Percentiles rank a stretch among this genome's conserved stretches.
Conservation (phyloP, 2,113 vertebrate species). For the Ptychochromis oligacanthus region DNA sequence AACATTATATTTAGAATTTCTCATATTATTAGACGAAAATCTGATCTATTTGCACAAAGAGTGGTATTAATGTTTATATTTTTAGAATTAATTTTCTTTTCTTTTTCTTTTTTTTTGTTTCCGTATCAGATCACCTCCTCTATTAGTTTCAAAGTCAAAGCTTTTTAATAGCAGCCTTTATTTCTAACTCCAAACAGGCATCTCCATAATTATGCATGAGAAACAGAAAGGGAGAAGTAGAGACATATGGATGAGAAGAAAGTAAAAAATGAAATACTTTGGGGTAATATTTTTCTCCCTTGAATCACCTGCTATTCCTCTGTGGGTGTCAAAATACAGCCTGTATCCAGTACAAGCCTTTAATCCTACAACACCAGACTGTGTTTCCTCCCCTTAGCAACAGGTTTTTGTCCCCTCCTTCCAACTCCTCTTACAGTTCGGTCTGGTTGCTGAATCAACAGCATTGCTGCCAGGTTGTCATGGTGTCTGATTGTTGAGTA, state of each 20-base stretch:
- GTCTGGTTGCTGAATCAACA: conserved; percentile 55
- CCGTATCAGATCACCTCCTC: background rate
- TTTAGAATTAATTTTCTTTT: no score
- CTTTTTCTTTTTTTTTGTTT: no score
- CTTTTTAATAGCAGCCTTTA: background rate
- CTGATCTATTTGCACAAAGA: background rate
- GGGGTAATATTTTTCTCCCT: background rate
- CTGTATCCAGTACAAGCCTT: background rate
- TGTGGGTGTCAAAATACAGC: background rate
- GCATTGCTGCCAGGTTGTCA: conserved; percentile 69
- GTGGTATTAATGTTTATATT: no score
- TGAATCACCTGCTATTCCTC: conserved; percentile 6
- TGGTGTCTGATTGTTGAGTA: conserved; percentile 63
- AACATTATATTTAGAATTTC: background rate
- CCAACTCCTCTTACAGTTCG: conserved; percentile 42
- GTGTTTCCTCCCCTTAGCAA: conserved; percentile 15
- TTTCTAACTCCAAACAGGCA: background rate
- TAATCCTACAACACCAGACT: conserved; percentile 8
- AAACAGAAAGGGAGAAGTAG: background rate
- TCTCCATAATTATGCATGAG: background rate
- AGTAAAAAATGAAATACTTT: background rate
- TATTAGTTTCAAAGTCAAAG: background rate
- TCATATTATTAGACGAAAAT: background rate
- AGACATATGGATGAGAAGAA: background rate
- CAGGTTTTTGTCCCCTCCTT: conserved; percentile 17